Evolutionary conservation across 92 coral and sea anemone genomes (phyloP).

Genomic region (Muricea muricata): DNA sequence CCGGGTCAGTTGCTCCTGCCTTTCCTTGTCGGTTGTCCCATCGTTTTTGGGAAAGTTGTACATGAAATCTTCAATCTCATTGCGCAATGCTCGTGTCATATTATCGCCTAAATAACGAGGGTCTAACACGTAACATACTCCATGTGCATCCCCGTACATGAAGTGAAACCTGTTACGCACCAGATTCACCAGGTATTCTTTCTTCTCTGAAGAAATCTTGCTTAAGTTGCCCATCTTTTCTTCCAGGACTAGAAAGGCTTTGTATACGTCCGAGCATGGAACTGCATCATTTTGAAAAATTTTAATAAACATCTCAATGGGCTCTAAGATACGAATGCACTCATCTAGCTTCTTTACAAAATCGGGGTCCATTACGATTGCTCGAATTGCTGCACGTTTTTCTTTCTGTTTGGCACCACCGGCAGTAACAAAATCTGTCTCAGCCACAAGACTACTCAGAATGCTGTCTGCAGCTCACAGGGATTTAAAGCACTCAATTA

Average conservation of each 20-base stretch:
- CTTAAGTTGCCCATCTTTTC: not conserved
- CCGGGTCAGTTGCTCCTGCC: slow-evolving; percentile 8
- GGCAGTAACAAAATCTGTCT: not conserved
- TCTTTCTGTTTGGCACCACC: slow-evolving; percentile 8
- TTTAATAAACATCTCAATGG: not conserved
- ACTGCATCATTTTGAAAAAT: slow-evolving; percentile 8
- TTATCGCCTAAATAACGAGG: slow-evolving; percentile 11
- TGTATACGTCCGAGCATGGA: not conserved
- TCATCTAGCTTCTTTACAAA: not conserved
- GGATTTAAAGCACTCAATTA: slow-evolving; percentile 3
- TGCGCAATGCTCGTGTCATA: slow-evolving; percentile 8
- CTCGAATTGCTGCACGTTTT: not conserved
- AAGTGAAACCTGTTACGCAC: slow-evolving; percentile 7
- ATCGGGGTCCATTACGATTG: not conserved
- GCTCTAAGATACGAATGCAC: not conserved
- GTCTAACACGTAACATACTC: not conserved
- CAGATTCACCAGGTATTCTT: not conserved
- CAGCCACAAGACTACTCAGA: slow-evolving; percentile 2
- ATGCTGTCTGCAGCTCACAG: slow-evolving; percentile 8
- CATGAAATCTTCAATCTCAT: slow-evolving; percentile 5
- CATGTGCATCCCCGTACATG: slow-evolving; percentile 25
- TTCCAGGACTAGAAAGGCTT: slow-evolving; percentile 4
- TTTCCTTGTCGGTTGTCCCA: slow-evolving; percentile 4
- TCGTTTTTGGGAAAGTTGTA: not conserved
- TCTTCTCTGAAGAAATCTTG: not conserved